phyloP scores from a whole-genome alignment of 2,113 vertebrate genomes.

The Anarhynchus alexandrinus region DNA sequence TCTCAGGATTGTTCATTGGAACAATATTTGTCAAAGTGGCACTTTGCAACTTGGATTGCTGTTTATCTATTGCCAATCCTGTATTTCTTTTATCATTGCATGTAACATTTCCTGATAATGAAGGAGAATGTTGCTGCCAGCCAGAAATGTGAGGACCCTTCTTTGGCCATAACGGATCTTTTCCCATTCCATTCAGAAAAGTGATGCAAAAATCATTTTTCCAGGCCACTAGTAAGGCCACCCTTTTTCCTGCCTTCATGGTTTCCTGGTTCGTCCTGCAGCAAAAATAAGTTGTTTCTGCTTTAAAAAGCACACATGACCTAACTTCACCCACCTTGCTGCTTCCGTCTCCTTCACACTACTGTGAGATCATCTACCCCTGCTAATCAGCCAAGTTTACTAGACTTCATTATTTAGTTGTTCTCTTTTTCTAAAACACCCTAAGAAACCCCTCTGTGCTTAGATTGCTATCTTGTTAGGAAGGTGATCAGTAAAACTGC shows the following conservation, averaged over 20 bases:
- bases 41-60: neutral
- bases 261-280: neutral
- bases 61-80: neutral
- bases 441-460: neutral
- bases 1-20: neutral
- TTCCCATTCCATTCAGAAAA: neutral
- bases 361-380: neutral
- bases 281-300: neutral
- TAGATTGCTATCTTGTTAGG: neutral
- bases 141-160: neutral
- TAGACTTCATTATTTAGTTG: neutral
- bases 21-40: neutral
- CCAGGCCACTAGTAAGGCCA: neutral
- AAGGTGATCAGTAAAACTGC: neutral
- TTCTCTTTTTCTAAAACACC: neutral
- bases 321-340: neutral
- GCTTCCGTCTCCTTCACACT: neutral
- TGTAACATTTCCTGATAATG: neutral
- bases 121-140: neutral
- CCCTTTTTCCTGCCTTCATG: neutral
- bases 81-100: neutral
- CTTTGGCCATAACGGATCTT: neutral
- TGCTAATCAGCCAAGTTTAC: neutral
- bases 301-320: neutral
- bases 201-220: neutral